Evolutionary conservation across 2,888 invertebrate genomes (phyloP).

Genomic region (Drosophila seclusa): DNA sequence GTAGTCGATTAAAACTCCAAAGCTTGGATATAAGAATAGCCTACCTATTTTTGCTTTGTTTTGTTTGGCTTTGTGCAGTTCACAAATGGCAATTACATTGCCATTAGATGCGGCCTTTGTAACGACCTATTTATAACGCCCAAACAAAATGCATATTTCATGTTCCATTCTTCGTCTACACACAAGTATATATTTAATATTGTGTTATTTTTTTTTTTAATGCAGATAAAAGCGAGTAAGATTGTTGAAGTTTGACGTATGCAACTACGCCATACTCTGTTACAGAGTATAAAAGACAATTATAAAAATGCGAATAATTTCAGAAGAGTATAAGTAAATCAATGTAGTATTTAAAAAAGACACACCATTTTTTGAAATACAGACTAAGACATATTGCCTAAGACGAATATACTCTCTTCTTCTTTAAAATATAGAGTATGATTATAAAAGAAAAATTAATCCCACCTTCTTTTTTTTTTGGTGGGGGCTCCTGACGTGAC

Average conservation of each 20-base stretch:
- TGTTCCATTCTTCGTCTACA: slow-evolving; percentile 42
- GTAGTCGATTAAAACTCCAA: background rate
- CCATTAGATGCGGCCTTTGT: slow-evolving; percentile 60
- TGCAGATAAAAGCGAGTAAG: slow-evolving; percentile 15
- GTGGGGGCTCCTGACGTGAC: slow-evolving; percentile 36
- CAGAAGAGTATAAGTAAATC: background rate
- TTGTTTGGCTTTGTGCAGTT: slow-evolving; percentile 35
- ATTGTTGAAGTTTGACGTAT: background rate
- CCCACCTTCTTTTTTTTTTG: slow-evolving; percentile 21
- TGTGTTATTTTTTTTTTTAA: background rate
- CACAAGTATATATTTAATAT: background rate
- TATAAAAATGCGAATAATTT: background rate
- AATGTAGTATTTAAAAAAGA: background rate
- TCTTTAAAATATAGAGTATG: background rate
- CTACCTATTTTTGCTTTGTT: background rate
- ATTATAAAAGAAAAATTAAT: slow-evolving; percentile 41
- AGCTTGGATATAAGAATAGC: background rate
- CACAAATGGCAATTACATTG: slow-evolving; percentile 74
- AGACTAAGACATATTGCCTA: background rate
- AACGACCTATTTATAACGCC: slow-evolving; percentile 38
- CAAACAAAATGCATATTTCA: slow-evolving; percentile 65
- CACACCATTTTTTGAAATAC: background rate
- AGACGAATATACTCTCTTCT: background rate
- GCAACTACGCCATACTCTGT: background rate
- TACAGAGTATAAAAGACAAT: background rate